Conservation (phyloP, 2,888 invertebrate species). For the Mamestra brassicae region DNA sequence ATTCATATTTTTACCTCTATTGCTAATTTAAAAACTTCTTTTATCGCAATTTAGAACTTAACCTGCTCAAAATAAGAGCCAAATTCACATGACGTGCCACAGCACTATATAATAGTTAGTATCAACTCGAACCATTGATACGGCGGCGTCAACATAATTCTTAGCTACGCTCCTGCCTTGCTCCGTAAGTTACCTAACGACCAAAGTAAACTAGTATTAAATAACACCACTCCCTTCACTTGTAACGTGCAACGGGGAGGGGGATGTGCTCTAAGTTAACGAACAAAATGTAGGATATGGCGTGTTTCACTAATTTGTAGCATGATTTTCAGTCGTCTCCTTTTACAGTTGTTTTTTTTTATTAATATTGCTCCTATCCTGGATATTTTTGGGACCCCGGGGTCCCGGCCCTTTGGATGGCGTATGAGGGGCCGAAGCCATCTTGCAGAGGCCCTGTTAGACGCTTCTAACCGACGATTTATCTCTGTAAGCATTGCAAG, state of each 20-base stretch:
- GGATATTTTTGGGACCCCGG: no score
- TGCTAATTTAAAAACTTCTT: not conserved
- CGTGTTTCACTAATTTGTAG: not conserved
- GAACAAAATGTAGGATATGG: constrained; percentile 15
- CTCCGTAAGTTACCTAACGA: constrained; percentile 86
- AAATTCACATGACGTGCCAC: constrained; percentile 64
- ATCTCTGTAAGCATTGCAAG: no score
- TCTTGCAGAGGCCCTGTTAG: no score
- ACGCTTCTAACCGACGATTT: no score
- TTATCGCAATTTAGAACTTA: constrained; percentile 7
- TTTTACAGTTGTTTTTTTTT: no score
- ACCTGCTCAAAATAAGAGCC: not conserved
- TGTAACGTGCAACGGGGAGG: constrained; percentile 55
- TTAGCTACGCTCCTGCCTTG: constrained; percentile 62
- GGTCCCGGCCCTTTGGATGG: no score
- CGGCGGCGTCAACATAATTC: constrained; percentile 69
- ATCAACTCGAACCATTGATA: constrained; percentile 66
- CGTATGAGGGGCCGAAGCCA: no score
- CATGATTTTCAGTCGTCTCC: not conserved
- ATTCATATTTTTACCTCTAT: not conserved
- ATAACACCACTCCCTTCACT: constrained; percentile 61
- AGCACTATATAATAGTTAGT: constrained; percentile 60
- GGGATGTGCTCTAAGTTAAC: constrained; percentile 31
- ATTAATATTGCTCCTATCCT: no score
- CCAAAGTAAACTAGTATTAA: constrained; percentile 83